Percentiles rank a stretch among this genome's conserved stretches.
These are phyloP conservation scores for Agrotis puta DNA, from an alignment of 2,888 invertebrate species.

Conservation along the genomic window DNA sequence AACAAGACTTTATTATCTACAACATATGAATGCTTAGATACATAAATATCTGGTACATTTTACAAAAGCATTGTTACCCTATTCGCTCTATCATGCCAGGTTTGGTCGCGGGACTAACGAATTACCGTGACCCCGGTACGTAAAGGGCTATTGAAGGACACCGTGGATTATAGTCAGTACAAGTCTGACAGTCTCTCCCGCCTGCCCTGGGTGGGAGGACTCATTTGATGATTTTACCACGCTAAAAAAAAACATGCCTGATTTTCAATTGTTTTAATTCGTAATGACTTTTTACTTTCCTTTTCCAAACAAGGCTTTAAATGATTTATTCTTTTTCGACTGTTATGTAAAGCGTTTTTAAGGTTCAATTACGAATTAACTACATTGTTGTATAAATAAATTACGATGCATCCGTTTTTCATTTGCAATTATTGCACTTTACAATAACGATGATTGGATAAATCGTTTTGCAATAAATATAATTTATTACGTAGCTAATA, in stretches of 20 bases:
- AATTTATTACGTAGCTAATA: slow-evolving; percentile 10
- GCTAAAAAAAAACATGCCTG: too few relatives aligned
- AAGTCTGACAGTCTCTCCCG: too few relatives aligned
- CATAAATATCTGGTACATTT: neutral
- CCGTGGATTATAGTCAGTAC: too few relatives aligned
- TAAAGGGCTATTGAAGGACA: too few relatives aligned
- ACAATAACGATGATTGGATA: slow-evolving; percentile 43
- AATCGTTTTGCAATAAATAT: slow-evolving; percentile 31
- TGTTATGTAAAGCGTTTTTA: slow-evolving; percentile 38
- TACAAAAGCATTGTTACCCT: neutral
- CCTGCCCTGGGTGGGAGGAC: too few relatives aligned
- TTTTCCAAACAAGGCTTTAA: slow-evolving; percentile 22
- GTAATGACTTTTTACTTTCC: neutral
- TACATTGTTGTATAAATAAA: slow-evolving; percentile 55
- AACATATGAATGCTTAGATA: too few relatives aligned
- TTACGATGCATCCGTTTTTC: slow-evolving; percentile 45
- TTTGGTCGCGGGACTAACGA: too few relatives aligned
- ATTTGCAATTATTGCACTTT: slow-evolving; percentile 43
- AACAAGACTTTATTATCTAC: neutral
- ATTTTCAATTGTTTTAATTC: neutral
- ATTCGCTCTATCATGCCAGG: neutral
- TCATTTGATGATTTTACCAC: too few relatives aligned
- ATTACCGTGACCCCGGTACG: too few relatives aligned
- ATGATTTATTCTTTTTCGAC: slow-evolving; percentile 38
- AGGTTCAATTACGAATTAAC: slow-evolving; percentile 49